Evolutionary conservation across 2,797 vertebrate genomes (phyloP).

Genomic region (Onychomys arenicola): DNA sequence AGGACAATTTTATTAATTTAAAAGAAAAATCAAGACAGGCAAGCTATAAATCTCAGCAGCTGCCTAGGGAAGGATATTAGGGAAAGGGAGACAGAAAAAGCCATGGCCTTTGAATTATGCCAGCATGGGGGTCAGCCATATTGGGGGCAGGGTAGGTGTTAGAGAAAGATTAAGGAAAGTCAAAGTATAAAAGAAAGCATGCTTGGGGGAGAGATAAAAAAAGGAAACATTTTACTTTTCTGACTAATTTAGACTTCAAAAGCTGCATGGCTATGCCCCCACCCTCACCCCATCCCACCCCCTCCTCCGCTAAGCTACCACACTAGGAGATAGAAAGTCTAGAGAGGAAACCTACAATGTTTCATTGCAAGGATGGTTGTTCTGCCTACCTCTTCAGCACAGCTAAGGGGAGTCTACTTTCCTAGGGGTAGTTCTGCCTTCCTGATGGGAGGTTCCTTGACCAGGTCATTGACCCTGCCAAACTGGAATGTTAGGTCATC

Average conservation of each 20-base stretch:
- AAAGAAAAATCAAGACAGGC: background rate
- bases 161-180: background rate
- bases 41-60: background rate
- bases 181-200: background rate
- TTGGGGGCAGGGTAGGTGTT: background rate
- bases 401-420: background rate
- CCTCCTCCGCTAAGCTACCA: background rate
- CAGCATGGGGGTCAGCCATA: background rate
- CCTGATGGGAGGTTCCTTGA: background rate
- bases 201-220: background rate
- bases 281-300: background rate
- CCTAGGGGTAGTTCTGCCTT: background rate
- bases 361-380: background rate
- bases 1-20: background rate
- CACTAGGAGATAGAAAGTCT: background rate
- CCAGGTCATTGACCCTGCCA: background rate
- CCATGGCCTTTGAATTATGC: background rate
- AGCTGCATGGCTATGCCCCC: background rate
- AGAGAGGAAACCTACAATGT: background rate
- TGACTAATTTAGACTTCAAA: background rate
- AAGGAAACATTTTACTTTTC: background rate
- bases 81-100: background rate
- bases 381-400: background rate
- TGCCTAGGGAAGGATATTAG: background rate
- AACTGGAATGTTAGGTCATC: background rate